Evolutionary conservation across 2,888 invertebrate species (phyloP), one percentile per base, ranked within the genome.

Genomic region (Cataglyphis livida): DNA sequence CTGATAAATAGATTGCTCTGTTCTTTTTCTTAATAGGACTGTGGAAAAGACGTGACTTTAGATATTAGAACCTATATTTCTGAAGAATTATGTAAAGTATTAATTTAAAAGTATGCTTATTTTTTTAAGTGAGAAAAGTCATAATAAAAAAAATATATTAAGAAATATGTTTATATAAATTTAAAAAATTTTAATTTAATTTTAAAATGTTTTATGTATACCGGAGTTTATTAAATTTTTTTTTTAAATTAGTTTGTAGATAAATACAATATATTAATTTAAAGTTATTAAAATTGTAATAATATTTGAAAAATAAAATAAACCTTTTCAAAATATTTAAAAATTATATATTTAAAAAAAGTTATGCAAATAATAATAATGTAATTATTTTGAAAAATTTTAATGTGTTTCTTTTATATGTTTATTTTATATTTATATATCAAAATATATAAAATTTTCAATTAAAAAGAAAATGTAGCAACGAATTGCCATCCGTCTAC

Each of bases 1-100:
- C 15, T 25, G 44, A 83, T 62, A 82, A 84, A 83, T 83, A 82
- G 35, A 84, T 59, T 38, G 48, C 28, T 70, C 41, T n/a, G 59
- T 41, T 32, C 7, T 44, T 48, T 62, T 70, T 61, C 54, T 48
- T 84, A 75, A 82, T 61, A 54, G 51, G 62, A 25, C 25, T 61
- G 66, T 57, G 70, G 25, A 62, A 35, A 28, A 76, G 61, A 66
- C 51, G 59, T 28, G 21, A 82, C 48, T 66, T 61, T 2, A 35
- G 28, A 75, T 66, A 35, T 35, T 15, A 38, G 28, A 48, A 44
- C n/a, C 6, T 41, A 44, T 44, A 44, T 62, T 32, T 62, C 28
- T 44, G 9, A 32, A 62, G 21, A 62, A 32, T 44, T 21, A n/a
- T 32, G n/a, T 61, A 62, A 62, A 62, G 35, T 6, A 32, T 62